A percentile compares a stretch with the other conserved stretches of the same genome.
phyloP scores from a whole-genome alignment of 2,113 vertebrate genomes.

The Alligator sinensis region DNA sequence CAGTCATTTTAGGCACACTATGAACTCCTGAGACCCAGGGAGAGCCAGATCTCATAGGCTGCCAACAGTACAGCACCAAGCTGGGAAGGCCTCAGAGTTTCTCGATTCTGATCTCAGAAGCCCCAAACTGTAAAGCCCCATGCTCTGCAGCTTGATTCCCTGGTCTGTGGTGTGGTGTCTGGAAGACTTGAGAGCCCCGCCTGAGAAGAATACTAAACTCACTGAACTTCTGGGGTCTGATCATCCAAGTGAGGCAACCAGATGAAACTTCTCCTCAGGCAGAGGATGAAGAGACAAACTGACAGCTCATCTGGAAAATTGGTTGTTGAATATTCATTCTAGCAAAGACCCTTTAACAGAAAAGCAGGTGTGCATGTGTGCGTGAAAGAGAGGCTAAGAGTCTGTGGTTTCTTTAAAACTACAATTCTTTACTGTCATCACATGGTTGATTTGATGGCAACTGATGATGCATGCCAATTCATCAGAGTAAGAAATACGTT shows the following conservation, averaged over 20 bases:
- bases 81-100: not conserved
- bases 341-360: not conserved
- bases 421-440: not conserved
- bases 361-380: not conserved
- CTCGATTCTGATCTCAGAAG: too few species aligned
- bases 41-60: not conserved
- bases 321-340: not conserved
- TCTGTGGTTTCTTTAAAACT: not conserved
- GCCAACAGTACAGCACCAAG: not conserved
- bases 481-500: not conserved
- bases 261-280: not conserved
- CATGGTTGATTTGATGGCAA: not conserved
- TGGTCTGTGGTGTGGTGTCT: not conserved
- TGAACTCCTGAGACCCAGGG: not conserved
- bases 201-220: not conserved
- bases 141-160: not conserved
- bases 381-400: not conserved
- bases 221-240: not conserved
- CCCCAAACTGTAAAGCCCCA: not conserved
- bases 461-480: not conserved
- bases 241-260: not conserved
- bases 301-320: not conserved
- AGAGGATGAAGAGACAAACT: not conserved
- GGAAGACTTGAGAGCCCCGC: not conserved
- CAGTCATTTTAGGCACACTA: too few species aligned